phyloP scores from a whole-genome alignment of 2,797 vertebrate species.

The Falco biarmicus region DNA sequence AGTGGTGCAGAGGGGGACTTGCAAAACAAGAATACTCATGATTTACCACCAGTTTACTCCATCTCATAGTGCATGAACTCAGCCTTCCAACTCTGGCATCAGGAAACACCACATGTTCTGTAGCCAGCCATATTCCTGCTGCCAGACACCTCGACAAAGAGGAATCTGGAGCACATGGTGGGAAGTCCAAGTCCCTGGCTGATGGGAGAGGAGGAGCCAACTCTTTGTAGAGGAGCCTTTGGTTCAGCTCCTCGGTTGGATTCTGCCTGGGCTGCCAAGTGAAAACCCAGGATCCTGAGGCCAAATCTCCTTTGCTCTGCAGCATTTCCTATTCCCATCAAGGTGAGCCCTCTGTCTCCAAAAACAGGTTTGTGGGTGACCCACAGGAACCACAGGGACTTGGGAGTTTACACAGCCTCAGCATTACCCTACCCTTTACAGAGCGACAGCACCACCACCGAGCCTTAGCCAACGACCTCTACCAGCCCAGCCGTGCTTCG shows the following conservation, averaged over 20 bases:
- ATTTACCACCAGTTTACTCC: background rate
- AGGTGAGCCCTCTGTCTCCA: background rate
- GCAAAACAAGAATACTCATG: background rate
- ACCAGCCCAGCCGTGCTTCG: background rate
- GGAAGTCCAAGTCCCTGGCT: too few relatives aligned
- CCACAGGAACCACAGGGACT: background rate
- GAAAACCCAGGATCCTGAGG: background rate
- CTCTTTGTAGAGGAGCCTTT: background rate
- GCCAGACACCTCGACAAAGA: fast-evolving
- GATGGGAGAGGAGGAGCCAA: background rate
- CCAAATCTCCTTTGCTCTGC: background rate
- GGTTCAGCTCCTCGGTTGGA: background rate
- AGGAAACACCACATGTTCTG: fast-evolving
- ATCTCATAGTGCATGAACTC: fast-evolving
- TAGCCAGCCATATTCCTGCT: background rate
- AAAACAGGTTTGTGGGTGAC: background rate
- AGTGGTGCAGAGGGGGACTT: fast-evolving
- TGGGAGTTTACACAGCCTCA: background rate
- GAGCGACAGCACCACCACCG: fast-evolving
- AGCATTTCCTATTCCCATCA: background rate
- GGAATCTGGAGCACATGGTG: fast-evolving
- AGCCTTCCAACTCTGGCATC: background rate
- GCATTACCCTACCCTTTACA: background rate
- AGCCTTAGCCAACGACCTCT: background rate
- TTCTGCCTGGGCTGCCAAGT: background rate